Conservation (phyloP, 2,888 invertebrate species). For the Didymodactylos carnosus region DNA sequence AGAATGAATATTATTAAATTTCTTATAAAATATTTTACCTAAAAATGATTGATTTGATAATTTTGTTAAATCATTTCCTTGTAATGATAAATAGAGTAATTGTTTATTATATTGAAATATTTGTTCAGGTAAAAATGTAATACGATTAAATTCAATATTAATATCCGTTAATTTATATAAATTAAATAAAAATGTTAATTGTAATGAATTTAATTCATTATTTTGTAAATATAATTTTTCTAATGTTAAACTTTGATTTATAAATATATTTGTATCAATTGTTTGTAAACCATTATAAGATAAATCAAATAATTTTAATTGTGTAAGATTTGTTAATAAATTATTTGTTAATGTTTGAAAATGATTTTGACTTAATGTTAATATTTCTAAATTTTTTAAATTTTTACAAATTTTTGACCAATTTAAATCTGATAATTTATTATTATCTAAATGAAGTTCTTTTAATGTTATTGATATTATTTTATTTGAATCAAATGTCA, state of each 20-base stretch:
- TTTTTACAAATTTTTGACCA: background rate
- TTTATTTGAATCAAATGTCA: background rate
- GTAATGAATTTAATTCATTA: constrained; percentile 8
- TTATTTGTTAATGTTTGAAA: background rate
- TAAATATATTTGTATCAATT: background rate
- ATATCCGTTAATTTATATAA: constrained; percentile 1
- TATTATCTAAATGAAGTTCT: constrained; percentile 9
- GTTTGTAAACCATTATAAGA: constrained; percentile 6
- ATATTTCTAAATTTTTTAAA: background rate
- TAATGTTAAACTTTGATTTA: background rate
- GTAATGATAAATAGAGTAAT: background rate
- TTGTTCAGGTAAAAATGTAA: background rate
- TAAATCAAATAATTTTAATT: constrained; percentile 1
- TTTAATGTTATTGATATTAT: background rate
- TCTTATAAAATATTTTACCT: background rate
- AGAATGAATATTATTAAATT: background rate
- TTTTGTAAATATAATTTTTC: constrained; percentile 8
- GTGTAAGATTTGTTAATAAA: background rate
- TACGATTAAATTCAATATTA: constrained; percentile 11
- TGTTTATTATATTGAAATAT: background rate
- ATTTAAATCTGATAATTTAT: background rate
- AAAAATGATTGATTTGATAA: background rate
- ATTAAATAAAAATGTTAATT: constrained; percentile 3
- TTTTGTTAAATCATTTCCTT: constrained; percentile 4
- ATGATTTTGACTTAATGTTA: constrained; percentile 2